Conservation (phyloP, 2,888 invertebrate species). For the Drosophila buzzatii region DNA sequence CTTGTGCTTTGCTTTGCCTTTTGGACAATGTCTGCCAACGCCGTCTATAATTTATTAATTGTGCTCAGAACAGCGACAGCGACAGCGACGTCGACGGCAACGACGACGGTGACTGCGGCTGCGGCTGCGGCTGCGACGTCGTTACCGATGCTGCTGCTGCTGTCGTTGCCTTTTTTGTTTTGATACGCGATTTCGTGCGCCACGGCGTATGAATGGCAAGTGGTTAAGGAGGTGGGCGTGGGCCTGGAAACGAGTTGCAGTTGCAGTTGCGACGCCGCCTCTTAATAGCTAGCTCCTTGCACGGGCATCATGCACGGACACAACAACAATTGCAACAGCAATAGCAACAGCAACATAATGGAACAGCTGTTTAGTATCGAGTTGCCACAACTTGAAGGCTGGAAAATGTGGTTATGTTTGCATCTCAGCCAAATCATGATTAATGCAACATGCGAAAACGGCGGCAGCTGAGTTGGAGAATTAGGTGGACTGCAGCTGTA, state of each 20-base stretch:
- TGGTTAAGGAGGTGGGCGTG: constrained; percentile 33
- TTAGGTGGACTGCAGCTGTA: not conserved
- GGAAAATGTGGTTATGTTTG: constrained; percentile 27
- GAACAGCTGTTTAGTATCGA: constrained; percentile 49
- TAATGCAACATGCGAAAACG: not conserved
- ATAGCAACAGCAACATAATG: constrained; percentile 20
- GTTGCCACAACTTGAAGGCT: not conserved
- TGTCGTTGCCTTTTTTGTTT: constrained; percentile 65
- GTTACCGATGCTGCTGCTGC: constrained; percentile 1
- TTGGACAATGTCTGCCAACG: constrained; percentile 65
- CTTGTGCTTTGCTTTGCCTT: constrained; percentile 65
- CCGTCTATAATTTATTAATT: constrained; percentile 76
- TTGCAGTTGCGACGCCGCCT: constrained; percentile 39
- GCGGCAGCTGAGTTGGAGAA: not conserved
- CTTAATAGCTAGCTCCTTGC: constrained; percentile 52
- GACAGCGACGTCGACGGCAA: not conserved
- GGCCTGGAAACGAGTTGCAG: constrained; percentile 51
- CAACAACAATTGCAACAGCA: no score
- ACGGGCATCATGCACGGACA: constrained; percentile 19
- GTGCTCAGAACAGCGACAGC: constrained; percentile 67
- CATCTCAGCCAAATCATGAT: constrained; percentile 12
- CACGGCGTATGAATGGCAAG: constrained; percentile 56
- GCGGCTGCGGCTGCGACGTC: constrained; percentile 6
- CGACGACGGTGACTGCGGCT: not conserved
- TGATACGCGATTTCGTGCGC: constrained; percentile 70